Evolutionary conservation across 2,888 invertebrate species (phyloP).

Genomic region (Apamea epomidion): DNA sequence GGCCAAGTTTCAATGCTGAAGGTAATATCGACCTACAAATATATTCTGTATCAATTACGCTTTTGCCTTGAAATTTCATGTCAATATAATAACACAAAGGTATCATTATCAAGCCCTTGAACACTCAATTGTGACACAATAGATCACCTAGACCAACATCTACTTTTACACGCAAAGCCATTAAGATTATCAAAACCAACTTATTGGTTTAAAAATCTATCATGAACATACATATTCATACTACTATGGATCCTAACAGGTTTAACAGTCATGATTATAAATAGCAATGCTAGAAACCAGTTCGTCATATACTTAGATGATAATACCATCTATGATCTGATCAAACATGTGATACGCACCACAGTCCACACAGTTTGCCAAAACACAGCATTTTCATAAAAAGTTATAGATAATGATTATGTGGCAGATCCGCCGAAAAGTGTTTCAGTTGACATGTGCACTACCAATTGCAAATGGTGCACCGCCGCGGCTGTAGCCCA

Average conservation of each 20-base stretch:
- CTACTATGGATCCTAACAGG: not conserved
- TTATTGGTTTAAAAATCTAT: slow-evolving; percentile 18
- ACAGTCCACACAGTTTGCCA: slow-evolving; percentile 5
- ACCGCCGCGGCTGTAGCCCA: slow-evolving; percentile 82
- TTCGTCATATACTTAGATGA: not conserved
- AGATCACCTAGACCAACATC: slow-evolving; percentile 26
- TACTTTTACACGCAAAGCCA: slow-evolving; percentile 28
- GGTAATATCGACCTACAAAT: slow-evolving; percentile 64
- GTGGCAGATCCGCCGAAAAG: slow-evolving; percentile 78
- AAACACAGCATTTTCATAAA: slow-evolving; percentile 22
- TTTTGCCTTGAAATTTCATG: slow-evolving; percentile 65
- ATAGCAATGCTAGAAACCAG: slow-evolving; percentile 33
- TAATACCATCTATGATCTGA: slow-evolving; percentile 2
- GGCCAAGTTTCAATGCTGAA: slow-evolving; percentile 67
- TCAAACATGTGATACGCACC: slow-evolving; percentile 5
- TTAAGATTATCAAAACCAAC: slow-evolving; percentile 28
- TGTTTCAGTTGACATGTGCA: slow-evolving; percentile 81
- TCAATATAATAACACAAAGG: slow-evolving; percentile 66
- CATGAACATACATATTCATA: slow-evolving; percentile 2
- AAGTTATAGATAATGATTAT: slow-evolving; percentile 53
- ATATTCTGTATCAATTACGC: slow-evolving; percentile 62
- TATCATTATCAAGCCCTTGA: slow-evolving; percentile 60
- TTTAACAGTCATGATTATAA: slow-evolving; percentile 21
- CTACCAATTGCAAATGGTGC: slow-evolving; percentile 84
- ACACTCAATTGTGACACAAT: slow-evolving; percentile 50